These are phyloP conservation scores for Lasioglossum zephyrum DNA, from an alignment of 2,888 invertebrate species.

Conservation along the genomic window DNA sequence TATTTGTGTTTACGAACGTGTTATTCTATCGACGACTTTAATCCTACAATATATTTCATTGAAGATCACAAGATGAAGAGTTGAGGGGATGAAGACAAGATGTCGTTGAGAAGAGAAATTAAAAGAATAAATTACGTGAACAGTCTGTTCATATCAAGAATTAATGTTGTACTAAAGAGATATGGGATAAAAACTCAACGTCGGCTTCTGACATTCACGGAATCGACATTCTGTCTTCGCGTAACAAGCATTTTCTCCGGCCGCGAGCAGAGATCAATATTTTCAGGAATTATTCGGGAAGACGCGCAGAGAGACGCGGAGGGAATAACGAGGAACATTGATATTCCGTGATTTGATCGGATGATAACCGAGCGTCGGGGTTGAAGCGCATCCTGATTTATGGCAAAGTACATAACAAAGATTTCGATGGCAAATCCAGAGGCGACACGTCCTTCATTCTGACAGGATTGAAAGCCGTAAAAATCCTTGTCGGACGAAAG, in stretches of 20 bases:
- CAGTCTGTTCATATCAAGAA: neutral
- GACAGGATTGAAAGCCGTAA: constrained; percentile 80
- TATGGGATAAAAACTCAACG: too few relatives aligned
- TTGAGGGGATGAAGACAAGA: neutral
- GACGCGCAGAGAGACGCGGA: neutral
- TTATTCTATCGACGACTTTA: too few relatives aligned
- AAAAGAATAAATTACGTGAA: neutral
- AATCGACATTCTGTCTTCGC: neutral
- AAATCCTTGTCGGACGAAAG: constrained; percentile 79
- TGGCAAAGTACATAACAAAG: constrained; percentile 71
- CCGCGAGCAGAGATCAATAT: constrained; percentile 3
- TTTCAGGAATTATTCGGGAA: neutral
- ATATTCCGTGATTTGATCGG: constrained; percentile 42
- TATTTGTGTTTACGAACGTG: too few relatives aligned
- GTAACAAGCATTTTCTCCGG: neutral
- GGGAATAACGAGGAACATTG: constrained; percentile 26
- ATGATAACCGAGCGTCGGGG: constrained; percentile 41
- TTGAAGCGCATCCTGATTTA: constrained; percentile 63
- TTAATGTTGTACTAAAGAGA: neutral
- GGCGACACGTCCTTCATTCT: constrained; percentile 72
- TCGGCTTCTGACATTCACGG: neutral
- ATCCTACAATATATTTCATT: too few relatives aligned
- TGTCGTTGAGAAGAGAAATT: neutral
- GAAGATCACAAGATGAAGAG: neutral
- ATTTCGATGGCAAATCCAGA: constrained; percentile 72